phyloP scores from a whole-genome alignment of 2,888 invertebrate genomes.

The Thymelicus sylvestris region DNA sequence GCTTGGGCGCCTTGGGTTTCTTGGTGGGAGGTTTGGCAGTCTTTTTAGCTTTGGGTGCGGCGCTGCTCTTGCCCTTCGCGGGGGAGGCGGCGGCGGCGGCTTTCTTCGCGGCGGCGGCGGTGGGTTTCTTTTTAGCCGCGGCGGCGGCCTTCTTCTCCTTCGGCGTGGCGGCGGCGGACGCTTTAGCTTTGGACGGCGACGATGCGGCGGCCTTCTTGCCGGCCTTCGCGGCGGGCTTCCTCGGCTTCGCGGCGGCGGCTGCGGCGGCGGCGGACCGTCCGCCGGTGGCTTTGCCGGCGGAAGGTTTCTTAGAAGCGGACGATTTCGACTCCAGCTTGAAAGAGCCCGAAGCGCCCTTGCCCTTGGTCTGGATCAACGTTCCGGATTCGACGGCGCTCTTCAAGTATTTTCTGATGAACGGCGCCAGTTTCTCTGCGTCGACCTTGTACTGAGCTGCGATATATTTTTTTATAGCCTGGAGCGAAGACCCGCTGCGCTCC shows the following conservation, averaged over 20 bases:
- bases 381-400: slow-evolving; percentile 83
- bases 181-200: slow-evolving; percentile 46
- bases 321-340: slow-evolving; percentile 66
- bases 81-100: too few relatives aligned
- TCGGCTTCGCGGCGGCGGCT: slow-evolving; percentile 43
- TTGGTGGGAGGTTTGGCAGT: slow-evolving; percentile 28
- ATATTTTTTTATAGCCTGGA: slow-evolving; percentile 86
- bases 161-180: slow-evolving; percentile 35
- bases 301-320: slow-evolving; percentile 45
- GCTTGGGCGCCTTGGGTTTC: slow-evolving; percentile 28
- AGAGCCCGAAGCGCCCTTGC: slow-evolving; percentile 61
- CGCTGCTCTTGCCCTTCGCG: too few relatives aligned
- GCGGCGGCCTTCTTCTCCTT: slow-evolving; percentile 24
- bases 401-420: slow-evolving; percentile 83
- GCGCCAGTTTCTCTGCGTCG: slow-evolving; percentile 83
- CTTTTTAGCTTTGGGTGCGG: slow-evolving; percentile 18
- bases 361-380: slow-evolving; percentile 66
- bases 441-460: slow-evolving; percentile 84
- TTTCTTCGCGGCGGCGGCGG: too few relatives aligned
- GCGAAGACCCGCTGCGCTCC: slow-evolving; percentile 85
- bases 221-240: slow-evolving; percentile 50
- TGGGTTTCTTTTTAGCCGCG: too few relatives aligned
- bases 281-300: slow-evolving; percentile 40
- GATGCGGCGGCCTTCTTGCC: slow-evolving; percentile 48
- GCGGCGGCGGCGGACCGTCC: slow-evolving; percentile 29